Evolutionary conservation across 1,140 invertebrate genomes (phyloP).

Genomic region (Stegodyphus dumicola): DNA sequence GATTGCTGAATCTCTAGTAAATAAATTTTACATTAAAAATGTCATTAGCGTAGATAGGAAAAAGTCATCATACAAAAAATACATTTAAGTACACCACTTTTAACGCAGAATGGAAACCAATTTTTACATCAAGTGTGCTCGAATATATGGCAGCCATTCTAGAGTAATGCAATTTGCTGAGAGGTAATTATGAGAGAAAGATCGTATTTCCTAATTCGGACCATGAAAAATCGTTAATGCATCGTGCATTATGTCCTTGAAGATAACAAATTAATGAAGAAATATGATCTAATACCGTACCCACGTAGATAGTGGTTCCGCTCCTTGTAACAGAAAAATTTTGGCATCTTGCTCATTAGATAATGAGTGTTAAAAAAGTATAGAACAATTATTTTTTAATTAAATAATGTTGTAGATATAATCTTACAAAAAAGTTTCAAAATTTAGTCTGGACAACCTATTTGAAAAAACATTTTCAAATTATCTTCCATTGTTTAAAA

Average conservation of each 20-base stretch:
- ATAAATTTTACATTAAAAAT: neutral
- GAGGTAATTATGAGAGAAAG: slow-evolving; percentile 19
- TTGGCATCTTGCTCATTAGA: slow-evolving; percentile 35
- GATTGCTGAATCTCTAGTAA: no score
- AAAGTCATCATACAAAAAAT: slow-evolving; percentile 2
- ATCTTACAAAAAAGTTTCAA: no score
- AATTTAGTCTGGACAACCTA: no score
- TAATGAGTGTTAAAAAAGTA: neutral
- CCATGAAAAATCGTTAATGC: slow-evolving; percentile 36
- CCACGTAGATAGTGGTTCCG: neutral
- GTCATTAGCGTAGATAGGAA: slow-evolving; percentile 11
- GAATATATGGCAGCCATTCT: slow-evolving; percentile 16
- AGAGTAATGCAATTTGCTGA: slow-evolving; percentile 35
- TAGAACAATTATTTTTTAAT: no score
- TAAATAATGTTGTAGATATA: no score
- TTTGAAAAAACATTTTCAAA: no score
- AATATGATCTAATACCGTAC: slow-evolving; percentile 16
- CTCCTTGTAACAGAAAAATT: slow-evolving; percentile 19
- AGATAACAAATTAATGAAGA: neutral
- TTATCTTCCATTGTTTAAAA: no score
- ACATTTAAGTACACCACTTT: neutral
- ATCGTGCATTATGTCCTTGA: neutral
- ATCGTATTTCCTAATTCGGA: slow-evolving; percentile 9
- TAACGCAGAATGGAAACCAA: neutral
- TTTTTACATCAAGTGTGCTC: neutral